phyloP scores from a whole-genome alignment of 2,113 vertebrate species.

The Anguilla rostrata region DNA sequence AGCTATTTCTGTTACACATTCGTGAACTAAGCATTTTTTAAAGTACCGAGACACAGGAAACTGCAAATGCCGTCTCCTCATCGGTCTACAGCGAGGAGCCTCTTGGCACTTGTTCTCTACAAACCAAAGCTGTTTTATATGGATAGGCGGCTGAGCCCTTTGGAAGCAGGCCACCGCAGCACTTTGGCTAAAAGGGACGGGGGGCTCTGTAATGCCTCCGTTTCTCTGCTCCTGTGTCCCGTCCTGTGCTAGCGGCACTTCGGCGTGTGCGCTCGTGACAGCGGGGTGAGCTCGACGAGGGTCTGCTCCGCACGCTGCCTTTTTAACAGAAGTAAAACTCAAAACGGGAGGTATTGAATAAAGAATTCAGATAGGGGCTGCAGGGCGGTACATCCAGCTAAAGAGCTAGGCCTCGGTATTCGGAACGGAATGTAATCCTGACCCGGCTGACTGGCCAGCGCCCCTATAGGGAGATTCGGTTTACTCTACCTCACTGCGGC shows the following conservation, averaged over 20 bases:
- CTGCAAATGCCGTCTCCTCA: slow-evolving; percentile 34
- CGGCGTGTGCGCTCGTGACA: neutral
- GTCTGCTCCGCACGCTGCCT: neutral
- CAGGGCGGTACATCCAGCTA: neutral
- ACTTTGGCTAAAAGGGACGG: slow-evolving; percentile 37
- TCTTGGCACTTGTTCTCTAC: slow-evolving; percentile 38
- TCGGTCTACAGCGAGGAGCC: slow-evolving; percentile 31
- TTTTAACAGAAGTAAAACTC: neutral
- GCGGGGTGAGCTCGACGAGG: neutral
- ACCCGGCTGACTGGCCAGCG: neutral
- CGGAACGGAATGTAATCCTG: neutral
- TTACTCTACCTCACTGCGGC: neutral
- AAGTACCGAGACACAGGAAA: slow-evolving; percentile 36
- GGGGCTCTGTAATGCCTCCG: neutral
- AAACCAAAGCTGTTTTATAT: slow-evolving; percentile 53
- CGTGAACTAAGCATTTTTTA: slow-evolving; percentile 39
- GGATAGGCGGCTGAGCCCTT: slow-evolving; percentile 20
- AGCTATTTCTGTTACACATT: slow-evolving; percentile 25
- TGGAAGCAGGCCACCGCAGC: slow-evolving; percentile 40
- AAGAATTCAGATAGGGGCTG: neutral
- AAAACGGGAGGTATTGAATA: neutral
- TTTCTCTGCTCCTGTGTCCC: neutral
- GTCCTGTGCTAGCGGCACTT: neutral
- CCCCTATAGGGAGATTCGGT: neutral
- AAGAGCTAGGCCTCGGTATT: neutral